phyloP scores from a whole-genome alignment of 35 echinoderm and acorn worm species.

The Eucidaris tribuloides region DNA sequence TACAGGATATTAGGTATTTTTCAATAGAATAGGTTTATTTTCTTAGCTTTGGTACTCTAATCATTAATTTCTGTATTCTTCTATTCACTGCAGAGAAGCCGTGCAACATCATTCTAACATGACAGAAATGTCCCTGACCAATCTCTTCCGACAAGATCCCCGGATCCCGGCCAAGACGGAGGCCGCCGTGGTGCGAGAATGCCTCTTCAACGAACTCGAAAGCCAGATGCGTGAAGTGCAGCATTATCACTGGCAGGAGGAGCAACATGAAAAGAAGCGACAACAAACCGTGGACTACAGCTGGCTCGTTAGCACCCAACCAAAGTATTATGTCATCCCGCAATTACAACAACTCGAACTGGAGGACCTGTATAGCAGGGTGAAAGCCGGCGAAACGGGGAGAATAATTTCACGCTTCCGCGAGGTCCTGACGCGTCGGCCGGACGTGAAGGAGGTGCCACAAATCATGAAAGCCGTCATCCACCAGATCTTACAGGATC shows the following conservation, averaged over 20 bases:
- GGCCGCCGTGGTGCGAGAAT: conserved; percentile 60
- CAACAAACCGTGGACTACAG: conserved; percentile 78
- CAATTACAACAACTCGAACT: conserved; percentile 73
- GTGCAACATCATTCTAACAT: conserved; percentile 19
- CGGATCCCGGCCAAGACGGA: conserved; percentile 62
- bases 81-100: not conserved
- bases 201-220: conserved; percentile 73
- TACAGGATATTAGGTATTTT: too few species aligned
- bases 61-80: too few species aligned
- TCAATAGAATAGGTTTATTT: too few species aligned
- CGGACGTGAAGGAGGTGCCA: conserved; percentile 76
- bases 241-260: conserved; percentile 59
- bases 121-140: conserved; percentile 46
- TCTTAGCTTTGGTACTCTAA: too few species aligned
- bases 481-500: conserved; percentile 68
- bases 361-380: conserved; percentile 69
- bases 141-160: conserved; percentile 39
- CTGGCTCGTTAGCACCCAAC: conserved; percentile 78
- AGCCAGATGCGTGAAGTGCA: conserved; percentile 71
- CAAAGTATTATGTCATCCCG: conserved; percentile 74
- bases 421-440: conserved; percentile 56
- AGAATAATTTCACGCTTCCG: conserved; percentile 67
- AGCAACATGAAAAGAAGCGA: conserved; percentile 60
- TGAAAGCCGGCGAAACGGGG: conserved; percentile 56
- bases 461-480: conserved; percentile 76